Base-by-base conservation (phyloP, 1,140 invertebrate species). In the Magallana gigas region DNA sequence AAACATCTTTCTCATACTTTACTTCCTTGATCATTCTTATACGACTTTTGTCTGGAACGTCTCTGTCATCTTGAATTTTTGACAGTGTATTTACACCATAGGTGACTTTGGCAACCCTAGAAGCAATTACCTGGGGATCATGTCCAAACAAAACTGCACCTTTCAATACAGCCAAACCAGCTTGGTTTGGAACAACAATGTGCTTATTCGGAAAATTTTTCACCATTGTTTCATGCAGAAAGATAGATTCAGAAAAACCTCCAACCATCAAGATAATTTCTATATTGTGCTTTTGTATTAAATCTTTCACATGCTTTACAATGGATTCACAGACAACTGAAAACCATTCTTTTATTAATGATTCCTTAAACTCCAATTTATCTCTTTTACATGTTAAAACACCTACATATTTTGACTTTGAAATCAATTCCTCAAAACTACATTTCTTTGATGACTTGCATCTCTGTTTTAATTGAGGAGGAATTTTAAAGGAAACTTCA, bases 101-200 rank as follows among this genome's bases (percentile, higher is more conserved):
- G 0, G 90, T 89, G 16, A 56, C 85, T 68, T 83, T 86, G 11
- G 68, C 16, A 14, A 89, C 64, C 16, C 90, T 62, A 7, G 83
- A 29, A 1, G 57, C 18, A 36, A 91, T 89, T 48, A 57, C 59
- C 12, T 81, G 58, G 16, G 87, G 88, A 56, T 68, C n/a, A 85
- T 89, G 88, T 56, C 89, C 90, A 82, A 85, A 91, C 4, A 89
- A 82, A 14, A 91, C 90, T n/a, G 90, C 90, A 7, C 90, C 90
- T 36, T 89, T 91, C 57, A 91, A 36, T 3, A 91, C 88, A 9
- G 86, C 59, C 18, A 91, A 58, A 16, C 88, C 90, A 29, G 89
- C 81, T 8, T 91, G 88, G 0, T 86, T 14, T 56, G 90, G 90
- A 48, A 88, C 83, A 8, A 88, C 57, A 11, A 91, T 58, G 36